Evolutionary conservation across 2,113 vertebrate genomes (phyloP).

Genomic region (Pseudolaguvia tuberculata): DNA sequence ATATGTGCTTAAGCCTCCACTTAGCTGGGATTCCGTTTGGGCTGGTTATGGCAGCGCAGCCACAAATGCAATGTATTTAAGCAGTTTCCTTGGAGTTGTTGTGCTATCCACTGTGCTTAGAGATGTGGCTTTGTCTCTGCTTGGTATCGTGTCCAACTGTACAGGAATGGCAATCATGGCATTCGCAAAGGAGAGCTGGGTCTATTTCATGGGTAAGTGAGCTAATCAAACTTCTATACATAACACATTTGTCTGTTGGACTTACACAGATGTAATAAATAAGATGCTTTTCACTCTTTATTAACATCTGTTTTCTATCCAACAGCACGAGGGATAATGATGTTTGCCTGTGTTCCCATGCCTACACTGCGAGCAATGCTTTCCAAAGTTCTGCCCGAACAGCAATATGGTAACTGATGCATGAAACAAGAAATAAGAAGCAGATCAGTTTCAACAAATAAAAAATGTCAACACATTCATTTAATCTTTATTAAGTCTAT

Average conservation of each 20-base stretch:
- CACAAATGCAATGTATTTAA: conserved; percentile 55
- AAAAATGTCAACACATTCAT: not conserved
- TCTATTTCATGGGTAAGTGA: conserved; percentile 55
- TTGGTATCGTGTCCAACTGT: conserved; percentile 56
- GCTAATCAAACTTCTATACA: not conserved
- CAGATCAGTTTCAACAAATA: not conserved
- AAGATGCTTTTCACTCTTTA: too few relatives aligned
- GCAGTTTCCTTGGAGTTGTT: conserved; percentile 54
- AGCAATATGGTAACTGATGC: conserved; percentile 51
- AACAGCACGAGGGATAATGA: conserved; percentile 55
- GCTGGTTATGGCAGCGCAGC: conserved; percentile 53
- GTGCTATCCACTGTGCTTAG: conserved; percentile 41
- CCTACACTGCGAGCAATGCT: conserved; percentile 56
- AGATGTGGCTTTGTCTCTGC: conserved; percentile 49
- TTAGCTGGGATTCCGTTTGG: conserved; percentile 56
- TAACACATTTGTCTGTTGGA: too few relatives aligned
- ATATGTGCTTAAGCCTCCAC: conserved; percentile 55
- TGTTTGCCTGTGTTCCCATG: conserved; percentile 60
- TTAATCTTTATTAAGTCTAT: not conserved
- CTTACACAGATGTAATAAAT: too few relatives aligned
- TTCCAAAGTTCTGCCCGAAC: conserved; percentile 50
- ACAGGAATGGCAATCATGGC: conserved; percentile 54
- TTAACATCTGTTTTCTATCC: conserved; percentile 26
- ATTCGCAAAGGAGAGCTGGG: conserved; percentile 49
- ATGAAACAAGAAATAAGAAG: not conserved